Base-by-base conservation (phyloP, 1,140 invertebrate species). In the Pseudobourletiella spinata region DNA sequence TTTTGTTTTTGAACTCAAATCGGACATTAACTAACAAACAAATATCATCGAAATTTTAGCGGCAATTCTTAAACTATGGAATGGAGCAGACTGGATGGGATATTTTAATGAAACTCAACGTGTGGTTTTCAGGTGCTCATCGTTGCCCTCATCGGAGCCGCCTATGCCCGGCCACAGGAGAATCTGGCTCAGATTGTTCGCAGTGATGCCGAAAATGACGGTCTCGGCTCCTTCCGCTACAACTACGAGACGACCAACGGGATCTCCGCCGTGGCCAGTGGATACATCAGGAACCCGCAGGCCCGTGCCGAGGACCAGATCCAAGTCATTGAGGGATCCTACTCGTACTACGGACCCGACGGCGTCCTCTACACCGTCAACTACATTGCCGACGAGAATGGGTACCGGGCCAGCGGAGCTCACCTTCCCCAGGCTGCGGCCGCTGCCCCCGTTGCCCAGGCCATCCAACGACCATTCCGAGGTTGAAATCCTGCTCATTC, bases 181-280 rank as follows among this genome's bases (percentile, higher is more conserved):
- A 1, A 22, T 8, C 39, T 54, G 24, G 30, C 56, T n/a, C 35
- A 56, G 22, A 63, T 65, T 28, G 25, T 58, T 20, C 22, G 58
- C 20, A 71, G 59, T 58, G 67, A 62, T 44, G 71, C 71, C 46
- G 73, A 74, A 43, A 72, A 73, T 51, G 70, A 70, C 43, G 73
- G 72, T n/a, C 71, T 74, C 64, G 74, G 74, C 39, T 69, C 59
- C 44, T 76, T 61, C 48, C 25, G 20, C 3, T 67, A 55, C 42
- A 59, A 26, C 18, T 64, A 48, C 44, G 64, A 69, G 35, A 59
- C 56, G 18, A 57, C 57, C 15, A 64, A 69, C 35, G 64, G 64
- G 54, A 64, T 61, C 42, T 57, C 59, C 32, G 43, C 30, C 16
- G 52, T 64, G 16, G 60, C 63, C 29, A 61, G 20, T 8, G 61